phyloP scores from a whole-genome alignment of 2,113 vertebrate genomes.

The Chloebia gouldiae region DNA sequence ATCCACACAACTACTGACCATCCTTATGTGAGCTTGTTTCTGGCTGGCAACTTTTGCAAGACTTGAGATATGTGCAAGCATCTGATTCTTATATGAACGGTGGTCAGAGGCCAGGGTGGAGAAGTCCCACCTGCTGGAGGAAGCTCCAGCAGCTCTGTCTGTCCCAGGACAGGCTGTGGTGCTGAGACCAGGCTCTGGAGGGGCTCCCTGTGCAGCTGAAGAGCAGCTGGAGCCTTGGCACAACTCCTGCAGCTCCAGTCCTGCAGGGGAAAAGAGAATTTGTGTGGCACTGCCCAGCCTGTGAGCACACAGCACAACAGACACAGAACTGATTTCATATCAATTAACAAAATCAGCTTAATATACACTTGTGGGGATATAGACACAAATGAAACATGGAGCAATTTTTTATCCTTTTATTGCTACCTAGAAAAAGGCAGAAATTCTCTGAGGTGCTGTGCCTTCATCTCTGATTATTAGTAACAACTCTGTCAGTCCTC shows the following conservation, averaged over 20 bases:
- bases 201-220: neutral
- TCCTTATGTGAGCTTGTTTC: neutral
- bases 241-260: neutral
- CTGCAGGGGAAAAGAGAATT: too few species aligned
- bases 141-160: neutral
- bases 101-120: neutral
- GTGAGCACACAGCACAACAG: neutral
- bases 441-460: neutral
- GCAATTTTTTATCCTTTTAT: neutral
- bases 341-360: neutral
- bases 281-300: neutral
- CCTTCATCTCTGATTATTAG: neutral
- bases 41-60: neutral
- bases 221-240: fast-evolving
- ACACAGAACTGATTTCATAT: neutral
- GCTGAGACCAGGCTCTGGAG: neutral
- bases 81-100: neutral
- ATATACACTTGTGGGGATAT: neutral
- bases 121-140: neutral
- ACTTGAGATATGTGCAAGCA: neutral
- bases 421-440: neutral
- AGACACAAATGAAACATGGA: neutral
- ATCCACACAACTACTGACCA: neutral
- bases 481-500: neutral
- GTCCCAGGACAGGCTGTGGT: fast-evolving